Evolutionary conservation across 2,797 vertebrate species (phyloP).

Genomic region (Anguilla marmorata): DNA sequence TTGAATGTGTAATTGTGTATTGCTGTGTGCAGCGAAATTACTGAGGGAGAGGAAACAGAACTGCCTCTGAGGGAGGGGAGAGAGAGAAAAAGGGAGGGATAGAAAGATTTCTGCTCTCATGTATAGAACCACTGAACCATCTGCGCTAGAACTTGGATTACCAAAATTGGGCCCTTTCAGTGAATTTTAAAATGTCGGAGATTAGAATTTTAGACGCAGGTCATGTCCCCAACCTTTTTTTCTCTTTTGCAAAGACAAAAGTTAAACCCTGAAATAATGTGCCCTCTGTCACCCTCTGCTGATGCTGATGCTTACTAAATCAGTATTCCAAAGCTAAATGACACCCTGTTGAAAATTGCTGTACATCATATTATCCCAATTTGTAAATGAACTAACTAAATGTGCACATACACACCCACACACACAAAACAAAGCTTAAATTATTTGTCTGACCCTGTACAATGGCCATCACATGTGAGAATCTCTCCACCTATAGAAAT

Average conservation of each 20-base stretch:
- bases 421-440: background rate
- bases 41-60: background rate
- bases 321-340: background rate
- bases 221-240: background rate
- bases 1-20: too few relatives aligned
- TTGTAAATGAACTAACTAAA: background rate
- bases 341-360: background rate
- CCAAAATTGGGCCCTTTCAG: constrained; percentile 12
- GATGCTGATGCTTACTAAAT: background rate
- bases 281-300: background rate
- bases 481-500: background rate
- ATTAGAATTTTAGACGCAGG: background rate
- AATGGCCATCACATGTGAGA: background rate
- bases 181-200: background rate
- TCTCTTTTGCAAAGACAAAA: background rate
- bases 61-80: background rate
- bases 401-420: background rate
- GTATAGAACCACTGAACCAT: too few relatives aligned
- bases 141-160: constrained; percentile 31
- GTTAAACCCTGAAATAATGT: background rate
- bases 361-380: background rate
- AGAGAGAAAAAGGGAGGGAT: constrained; percentile 32
- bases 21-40: background rate
- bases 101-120: constrained; percentile 27
- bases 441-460: background rate